Conservation (phyloP, 2,797 vertebrate genomes). For the Enoplosus armatus region DNA sequence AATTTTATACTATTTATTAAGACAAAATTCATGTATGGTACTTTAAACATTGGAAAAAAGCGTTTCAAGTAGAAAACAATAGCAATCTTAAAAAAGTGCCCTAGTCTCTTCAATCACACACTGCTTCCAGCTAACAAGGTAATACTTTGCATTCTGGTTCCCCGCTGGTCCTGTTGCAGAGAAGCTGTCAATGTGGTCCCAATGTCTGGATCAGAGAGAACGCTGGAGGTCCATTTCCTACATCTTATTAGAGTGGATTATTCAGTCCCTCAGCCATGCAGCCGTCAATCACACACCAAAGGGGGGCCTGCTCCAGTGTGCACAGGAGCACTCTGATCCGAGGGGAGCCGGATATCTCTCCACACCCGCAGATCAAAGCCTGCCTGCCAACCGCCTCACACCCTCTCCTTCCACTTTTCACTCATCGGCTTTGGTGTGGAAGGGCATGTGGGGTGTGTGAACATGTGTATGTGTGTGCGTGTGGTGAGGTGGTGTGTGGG, state of each 20-base stretch:
- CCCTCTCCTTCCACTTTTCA: slow-evolving; percentile 83
- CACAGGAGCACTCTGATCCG: slow-evolving; percentile 76
- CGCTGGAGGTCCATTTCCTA: slow-evolving; percentile 82
- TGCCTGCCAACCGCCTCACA: slow-evolving; percentile 78
- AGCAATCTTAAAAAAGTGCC: too few relatives aligned
- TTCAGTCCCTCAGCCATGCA: slow-evolving; percentile 81
- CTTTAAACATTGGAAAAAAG: too few relatives aligned
- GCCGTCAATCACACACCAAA: slow-evolving; percentile 84
- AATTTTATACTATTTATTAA: not conserved
- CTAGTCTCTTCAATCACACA: slow-evolving; percentile 8
- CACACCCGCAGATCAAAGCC: slow-evolving; percentile 85
- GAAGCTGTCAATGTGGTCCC: slow-evolving; percentile 75
- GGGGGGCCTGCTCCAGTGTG: slow-evolving; percentile 71
- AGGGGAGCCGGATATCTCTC: slow-evolving; percentile 84
- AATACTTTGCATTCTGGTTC: slow-evolving; percentile 60
- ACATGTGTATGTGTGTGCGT: slow-evolving; percentile 51
- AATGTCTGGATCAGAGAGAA: slow-evolving; percentile 72
- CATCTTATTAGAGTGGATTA: slow-evolving; percentile 87
- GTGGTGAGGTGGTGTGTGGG: slow-evolving; percentile 56
- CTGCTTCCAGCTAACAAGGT: slow-evolving; percentile 64
- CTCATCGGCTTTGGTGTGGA: slow-evolving; percentile 73
- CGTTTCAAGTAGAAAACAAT: too few relatives aligned
- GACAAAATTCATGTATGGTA: not conserved
- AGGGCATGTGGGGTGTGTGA: slow-evolving; percentile 54
- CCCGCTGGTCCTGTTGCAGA: slow-evolving; percentile 67